Base-by-base conservation (phyloP, 2,888 invertebrate genomes). In the Torymus auratus region DNA sequence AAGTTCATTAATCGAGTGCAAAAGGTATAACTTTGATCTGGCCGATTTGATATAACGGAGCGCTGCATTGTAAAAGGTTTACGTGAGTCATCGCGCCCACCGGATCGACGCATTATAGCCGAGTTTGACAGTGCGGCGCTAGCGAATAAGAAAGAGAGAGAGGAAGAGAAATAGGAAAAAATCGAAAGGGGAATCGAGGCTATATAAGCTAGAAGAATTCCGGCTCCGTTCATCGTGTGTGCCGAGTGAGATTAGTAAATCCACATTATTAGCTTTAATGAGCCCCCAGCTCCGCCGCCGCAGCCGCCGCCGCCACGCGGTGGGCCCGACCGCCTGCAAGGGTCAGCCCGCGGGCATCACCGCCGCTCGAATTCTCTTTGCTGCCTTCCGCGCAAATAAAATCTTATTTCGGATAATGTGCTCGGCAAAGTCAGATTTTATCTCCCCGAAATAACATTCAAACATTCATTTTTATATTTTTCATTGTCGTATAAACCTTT, bases 181-280 rank as follows among this genome's bases (percentile, higher is more conserved):
- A 65, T 15, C 14, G 20, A 20, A 56, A 52, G 23, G 53, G 15
- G 68, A 52, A 55, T 15, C 14, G 62, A 50, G 68, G 10, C n/a
- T 28, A 10, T 55, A 53, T 55, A 56, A 23, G 13, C n/a, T 17
- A 41, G 62, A 64, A 58, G 71, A 78, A 78, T 71, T 71, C 28
- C 50, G 56, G 23, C n/a, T 67, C 53, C n/a, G 64, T 11, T 23
- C 50, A 56, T 55, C 17, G 71, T 61, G 71, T 53, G 52, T 15
- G 69, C 68, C 52, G 68, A 84, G 86, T 83, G 86, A 88, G 87
- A 87, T 88, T 88, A 87, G 88, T 88, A 89, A 89, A 89, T 88
- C 88, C 86, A 87, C 88, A 88, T 89, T 89, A 88, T 89, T 89
- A 88, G 87, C 86, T 88, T 88, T 89, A 89, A 89, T 89, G 88